Percentiles rank a stretch among this genome's conserved stretches.
Evolutionary conservation across 2,797 vertebrate species (phyloP).

Genomic region (Gallinago stenura): DNA sequence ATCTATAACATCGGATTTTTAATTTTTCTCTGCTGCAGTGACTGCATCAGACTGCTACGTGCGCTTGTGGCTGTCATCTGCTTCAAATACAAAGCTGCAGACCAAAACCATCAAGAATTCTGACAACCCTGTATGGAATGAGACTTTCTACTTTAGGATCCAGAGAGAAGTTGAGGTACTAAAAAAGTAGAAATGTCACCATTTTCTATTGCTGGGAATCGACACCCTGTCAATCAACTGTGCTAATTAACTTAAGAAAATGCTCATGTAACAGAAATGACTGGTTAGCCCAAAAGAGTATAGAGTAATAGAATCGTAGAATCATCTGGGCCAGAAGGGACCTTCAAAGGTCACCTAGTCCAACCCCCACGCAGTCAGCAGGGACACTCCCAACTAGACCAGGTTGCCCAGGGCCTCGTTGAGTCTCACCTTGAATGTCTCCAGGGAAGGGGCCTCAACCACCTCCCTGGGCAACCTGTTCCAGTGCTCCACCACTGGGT

Average conservation of each 20-base stretch:
- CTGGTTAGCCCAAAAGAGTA: neutral
- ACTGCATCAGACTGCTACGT: constrained; percentile 85
- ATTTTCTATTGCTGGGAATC: neutral
- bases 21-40: constrained; percentile 70
- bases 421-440: too few species aligned
- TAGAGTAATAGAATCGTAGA: too few species aligned
- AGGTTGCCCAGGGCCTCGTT: too few species aligned
- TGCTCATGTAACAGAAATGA: neutral
- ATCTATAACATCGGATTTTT: neutral
- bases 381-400: too few species aligned
- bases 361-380: too few species aligned
- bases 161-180: constrained; percentile 84
- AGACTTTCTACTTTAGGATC: constrained; percentile 85
- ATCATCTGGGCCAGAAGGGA: too few species aligned
- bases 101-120: constrained; percentile 81
- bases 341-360: too few species aligned
- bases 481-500: too few species aligned
- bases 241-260: neutral
- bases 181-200: neutral
- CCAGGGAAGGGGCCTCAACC: too few species aligned
- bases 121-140: constrained; percentile 85
- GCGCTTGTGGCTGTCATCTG: constrained; percentile 84
- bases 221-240: neutral
- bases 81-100: constrained; percentile 73
- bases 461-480: too few species aligned